phyloP scores from a whole-genome alignment of 2,888 invertebrate genomes.

The Teinopalpus imperialis region DNA sequence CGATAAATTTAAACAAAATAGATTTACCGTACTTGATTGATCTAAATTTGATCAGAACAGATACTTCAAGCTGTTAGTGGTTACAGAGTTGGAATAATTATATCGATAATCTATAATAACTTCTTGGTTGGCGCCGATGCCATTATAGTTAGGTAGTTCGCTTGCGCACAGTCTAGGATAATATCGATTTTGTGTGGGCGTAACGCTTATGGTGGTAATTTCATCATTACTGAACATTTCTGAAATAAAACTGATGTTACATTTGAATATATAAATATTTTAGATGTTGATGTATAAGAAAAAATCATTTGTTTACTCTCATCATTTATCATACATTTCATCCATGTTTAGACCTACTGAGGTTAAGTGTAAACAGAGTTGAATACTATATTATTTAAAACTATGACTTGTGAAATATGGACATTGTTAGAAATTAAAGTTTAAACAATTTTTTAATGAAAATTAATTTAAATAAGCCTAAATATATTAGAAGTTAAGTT shows the following conservation, averaged over 20 bases:
- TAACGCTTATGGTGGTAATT: constrained; percentile 22
- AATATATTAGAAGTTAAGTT: too few relatives aligned
- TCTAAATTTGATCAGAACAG: constrained; percentile 13
- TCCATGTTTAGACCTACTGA: too few relatives aligned
- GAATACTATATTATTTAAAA: too few relatives aligned
- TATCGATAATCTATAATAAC: constrained; percentile 62
- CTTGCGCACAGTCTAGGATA: constrained; percentile 33
- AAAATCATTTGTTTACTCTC: too few relatives aligned
- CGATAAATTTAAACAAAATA: constrained; percentile 14
- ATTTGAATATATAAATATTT: too few relatives aligned
- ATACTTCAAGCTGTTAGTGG: constrained; percentile 13
- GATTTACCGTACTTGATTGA: constrained; percentile 7
- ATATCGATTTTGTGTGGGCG: constrained; percentile 34
- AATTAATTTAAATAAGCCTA: too few relatives aligned
- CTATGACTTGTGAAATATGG: too few relatives aligned
- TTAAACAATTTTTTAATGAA: too few relatives aligned
- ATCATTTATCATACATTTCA: too few relatives aligned
- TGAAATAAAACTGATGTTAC: background rate
- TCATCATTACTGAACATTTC: constrained; percentile 11
- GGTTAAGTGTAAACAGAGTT: too few relatives aligned
- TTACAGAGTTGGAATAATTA: constrained; percentile 43
- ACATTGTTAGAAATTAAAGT: too few relatives aligned
- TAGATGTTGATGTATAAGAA: too few relatives aligned
- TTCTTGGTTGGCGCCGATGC: constrained; percentile 59
- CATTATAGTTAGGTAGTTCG: constrained; percentile 55